Evolutionary conservation across 2,888 invertebrate species (phyloP).

Genomic region (Automeris io): DNA sequence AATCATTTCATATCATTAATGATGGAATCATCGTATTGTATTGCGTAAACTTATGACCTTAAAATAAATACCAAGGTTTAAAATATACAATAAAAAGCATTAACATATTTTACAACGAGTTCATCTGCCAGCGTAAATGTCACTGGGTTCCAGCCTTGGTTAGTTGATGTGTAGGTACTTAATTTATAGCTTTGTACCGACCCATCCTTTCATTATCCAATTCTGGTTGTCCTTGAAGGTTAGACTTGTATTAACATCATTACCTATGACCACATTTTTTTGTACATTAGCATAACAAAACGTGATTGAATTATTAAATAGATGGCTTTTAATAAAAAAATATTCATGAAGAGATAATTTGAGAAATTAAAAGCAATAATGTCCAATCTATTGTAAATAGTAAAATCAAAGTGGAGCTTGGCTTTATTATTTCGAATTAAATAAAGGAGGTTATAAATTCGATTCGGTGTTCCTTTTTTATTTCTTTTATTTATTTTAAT

Average conservation of each 20-base stretch:
- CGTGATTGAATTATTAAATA: background rate
- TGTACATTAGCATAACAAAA: background rate
- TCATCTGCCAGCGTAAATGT: slow-evolving; percentile 30
- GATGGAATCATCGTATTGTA: no score
- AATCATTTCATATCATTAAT: no score
- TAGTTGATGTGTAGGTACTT: slow-evolving; percentile 6
- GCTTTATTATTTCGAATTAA: no score
- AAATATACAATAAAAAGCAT: slow-evolving; percentile 30
- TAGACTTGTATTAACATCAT: background rate
- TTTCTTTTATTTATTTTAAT: no score
- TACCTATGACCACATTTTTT: background rate
- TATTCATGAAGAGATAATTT: no score
- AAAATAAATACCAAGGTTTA: slow-evolving; percentile 39
- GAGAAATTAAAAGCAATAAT: no score
- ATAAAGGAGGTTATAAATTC: no score
- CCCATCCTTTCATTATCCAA: slow-evolving; percentile 9
- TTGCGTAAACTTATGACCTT: slow-evolving; percentile 32
- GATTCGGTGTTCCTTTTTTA: no score
- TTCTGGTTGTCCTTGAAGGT: slow-evolving; percentile 6
- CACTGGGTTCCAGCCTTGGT: slow-evolving; percentile 23
- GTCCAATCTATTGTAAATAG: no score
- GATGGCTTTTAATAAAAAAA: no score
- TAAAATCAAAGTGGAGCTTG: no score
- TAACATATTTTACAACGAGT: slow-evolving; percentile 23
- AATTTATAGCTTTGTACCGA: slow-evolving; percentile 14